Conservation (phyloP, 2,113 vertebrate species). For the Pseudorhombus dupliciocellatus region DNA sequence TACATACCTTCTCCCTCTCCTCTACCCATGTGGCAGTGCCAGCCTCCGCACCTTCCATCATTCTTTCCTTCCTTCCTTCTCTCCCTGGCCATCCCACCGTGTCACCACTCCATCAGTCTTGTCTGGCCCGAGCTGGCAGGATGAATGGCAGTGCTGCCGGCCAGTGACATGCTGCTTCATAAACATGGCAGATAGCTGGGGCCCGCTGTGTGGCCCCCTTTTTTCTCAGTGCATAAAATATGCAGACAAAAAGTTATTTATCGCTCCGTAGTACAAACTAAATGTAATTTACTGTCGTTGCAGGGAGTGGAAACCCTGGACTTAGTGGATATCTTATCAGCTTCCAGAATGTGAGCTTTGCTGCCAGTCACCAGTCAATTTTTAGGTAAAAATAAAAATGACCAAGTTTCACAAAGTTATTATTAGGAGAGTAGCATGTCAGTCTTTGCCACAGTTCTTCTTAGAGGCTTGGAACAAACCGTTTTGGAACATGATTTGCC, state of each 20-base stretch:
- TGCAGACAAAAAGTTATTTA: neutral
- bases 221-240: constrained; percentile 13
- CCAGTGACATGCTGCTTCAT: constrained; percentile 64
- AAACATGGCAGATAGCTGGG: constrained; percentile 49
- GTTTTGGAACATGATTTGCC: too few relatives aligned
- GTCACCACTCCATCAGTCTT: constrained; percentile 73
- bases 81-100: constrained; percentile 52
- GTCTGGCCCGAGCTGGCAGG: constrained; percentile 44
- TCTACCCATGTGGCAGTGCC: constrained; percentile 49
- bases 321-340: constrained; percentile 3
- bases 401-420: too few relatives aligned
- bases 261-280: neutral
- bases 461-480: too few relatives aligned
- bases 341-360: too few relatives aligned
- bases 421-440: too few relatives aligned
- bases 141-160: constrained; percentile 53
- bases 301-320: neutral
- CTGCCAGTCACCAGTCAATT: too few relatives aligned
- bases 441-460: too few relatives aligned
- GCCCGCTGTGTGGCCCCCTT: constrained; percentile 47
- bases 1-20: constrained; percentile 54
- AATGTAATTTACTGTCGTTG: constrained; percentile 1
- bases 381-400: too few relatives aligned
- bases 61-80: constrained; percentile 62
- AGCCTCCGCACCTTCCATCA: constrained; percentile 45